A percentile compares a stretch with the other conserved stretches of the same genome.
phyloP scores from a whole-genome alignment of 1,140 invertebrate genomes.

The Heliothis subflexa region DNA sequence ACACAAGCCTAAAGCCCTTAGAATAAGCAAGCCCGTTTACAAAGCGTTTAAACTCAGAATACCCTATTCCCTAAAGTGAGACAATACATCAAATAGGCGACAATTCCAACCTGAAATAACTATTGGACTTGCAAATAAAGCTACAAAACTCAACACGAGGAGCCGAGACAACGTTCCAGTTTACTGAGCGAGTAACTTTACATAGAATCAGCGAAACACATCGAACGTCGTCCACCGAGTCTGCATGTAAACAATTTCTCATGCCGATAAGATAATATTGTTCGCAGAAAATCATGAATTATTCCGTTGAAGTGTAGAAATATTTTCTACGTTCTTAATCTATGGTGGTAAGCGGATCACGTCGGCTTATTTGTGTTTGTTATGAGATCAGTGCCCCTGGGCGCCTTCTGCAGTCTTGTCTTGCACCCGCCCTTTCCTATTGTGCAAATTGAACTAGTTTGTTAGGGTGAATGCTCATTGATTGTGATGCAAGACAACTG shows the following conservation, averaged over 20 bases:
- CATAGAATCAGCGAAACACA: conserved; percentile 57
- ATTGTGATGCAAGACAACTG: conserved; percentile 42
- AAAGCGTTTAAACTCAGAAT: conserved; percentile 20
- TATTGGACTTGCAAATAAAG: conserved; percentile 50
- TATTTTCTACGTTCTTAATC: conserved; percentile 79
- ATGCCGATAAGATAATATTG: conserved; percentile 75
- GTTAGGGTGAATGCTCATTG: conserved; percentile 40
- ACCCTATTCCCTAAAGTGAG: conserved; percentile 2
- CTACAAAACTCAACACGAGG: conserved; percentile 47
- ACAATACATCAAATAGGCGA: conserved; percentile 45
- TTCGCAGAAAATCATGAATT: conserved; percentile 61
- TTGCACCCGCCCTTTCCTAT: conserved; percentile 61
- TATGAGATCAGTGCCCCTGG: conserved; percentile 74
- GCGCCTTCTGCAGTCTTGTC: conserved; percentile 69
- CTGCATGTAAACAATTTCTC: conserved; percentile 72
- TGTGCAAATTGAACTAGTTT: conserved; percentile 61
- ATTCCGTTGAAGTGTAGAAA: conserved; percentile 61
- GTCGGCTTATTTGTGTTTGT: conserved; percentile 84
- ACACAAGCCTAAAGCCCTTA: not conserved
- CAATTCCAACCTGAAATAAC: conserved; percentile 46
- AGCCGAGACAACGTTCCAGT: conserved; percentile 47
- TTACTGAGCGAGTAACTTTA: conserved; percentile 51
- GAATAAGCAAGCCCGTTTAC: not conserved
- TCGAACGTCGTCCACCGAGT: conserved; percentile 57
- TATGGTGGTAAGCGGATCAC: conserved; percentile 82